These are phyloP conservation scores for Pionites leucogaster DNA, from an alignment of 2,113 vertebrate genomes.

Conservation along the genomic window DNA sequence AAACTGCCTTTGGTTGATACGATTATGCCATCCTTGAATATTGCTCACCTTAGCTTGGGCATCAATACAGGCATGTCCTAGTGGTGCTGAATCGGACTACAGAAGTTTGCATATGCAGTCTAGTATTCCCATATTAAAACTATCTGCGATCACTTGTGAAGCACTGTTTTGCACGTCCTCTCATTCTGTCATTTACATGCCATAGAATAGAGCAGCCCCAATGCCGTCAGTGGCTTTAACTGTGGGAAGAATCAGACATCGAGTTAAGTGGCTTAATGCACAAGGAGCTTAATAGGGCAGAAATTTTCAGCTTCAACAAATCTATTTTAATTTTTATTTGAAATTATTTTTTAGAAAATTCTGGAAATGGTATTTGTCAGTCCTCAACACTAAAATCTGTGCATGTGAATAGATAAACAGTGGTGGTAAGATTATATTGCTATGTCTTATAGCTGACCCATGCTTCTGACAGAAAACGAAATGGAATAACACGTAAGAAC, in stretches of 20 bases:
- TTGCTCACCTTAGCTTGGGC: not conserved
- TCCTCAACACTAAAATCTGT: not conserved
- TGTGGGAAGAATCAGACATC: not conserved
- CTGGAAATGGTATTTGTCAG: not conserved
- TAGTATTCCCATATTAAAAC: not conserved
- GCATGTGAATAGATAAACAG: not conserved
- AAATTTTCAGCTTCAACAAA: not conserved
- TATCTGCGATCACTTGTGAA: not conserved
- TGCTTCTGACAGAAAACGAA: not conserved
- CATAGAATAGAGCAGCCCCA: not conserved
- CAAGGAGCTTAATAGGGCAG: not conserved
- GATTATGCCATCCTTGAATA: not conserved
- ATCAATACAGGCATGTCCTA: not conserved
- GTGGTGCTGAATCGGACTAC: not conserved
- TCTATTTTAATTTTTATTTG: not conserved
- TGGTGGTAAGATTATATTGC: not conserved
- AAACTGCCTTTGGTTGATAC: not conserved
- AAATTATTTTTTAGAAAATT: not conserved
- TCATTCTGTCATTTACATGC: not conserved
- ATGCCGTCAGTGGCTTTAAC: not conserved
- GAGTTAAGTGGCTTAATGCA: not conserved
- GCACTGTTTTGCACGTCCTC: not conserved
- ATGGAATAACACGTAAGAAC: not conserved
- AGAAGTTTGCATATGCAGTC: not conserved
- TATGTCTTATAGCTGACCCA: fast-evolving